Conservation (phyloP, 2,113 vertebrate species). For the Clinocottus analis region DNA sequence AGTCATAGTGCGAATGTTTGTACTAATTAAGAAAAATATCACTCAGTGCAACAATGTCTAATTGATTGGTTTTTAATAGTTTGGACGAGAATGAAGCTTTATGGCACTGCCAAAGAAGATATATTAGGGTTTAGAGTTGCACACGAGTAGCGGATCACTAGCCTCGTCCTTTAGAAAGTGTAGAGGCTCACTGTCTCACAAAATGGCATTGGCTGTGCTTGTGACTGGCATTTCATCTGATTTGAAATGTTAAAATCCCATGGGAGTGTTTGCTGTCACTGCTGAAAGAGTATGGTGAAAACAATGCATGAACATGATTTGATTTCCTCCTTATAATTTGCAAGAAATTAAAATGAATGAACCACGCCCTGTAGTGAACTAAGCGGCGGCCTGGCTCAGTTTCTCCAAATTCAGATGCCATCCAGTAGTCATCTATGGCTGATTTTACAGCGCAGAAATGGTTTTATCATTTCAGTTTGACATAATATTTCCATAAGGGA, state of each 20-base stretch:
- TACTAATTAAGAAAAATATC: too few relatives aligned
- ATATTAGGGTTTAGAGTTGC: not conserved
- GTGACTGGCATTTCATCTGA: conserved; percentile 4
- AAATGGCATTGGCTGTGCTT: not conserved
- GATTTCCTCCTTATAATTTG: conserved; percentile 15
- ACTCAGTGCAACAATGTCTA: not conserved
- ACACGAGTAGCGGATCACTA: not conserved
- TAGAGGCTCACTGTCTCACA: not conserved
- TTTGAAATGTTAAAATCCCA: not conserved
- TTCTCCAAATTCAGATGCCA: not conserved
- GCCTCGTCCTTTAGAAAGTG: not conserved
- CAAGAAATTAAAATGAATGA: conserved; percentile 20
- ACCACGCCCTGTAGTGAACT: not conserved
- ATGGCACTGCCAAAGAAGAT: too few relatives aligned
- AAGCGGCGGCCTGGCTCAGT: not conserved
- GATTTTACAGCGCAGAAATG: not conserved
- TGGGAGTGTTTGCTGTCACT: not conserved
- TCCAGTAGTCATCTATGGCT: not conserved
- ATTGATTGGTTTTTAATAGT: too few relatives aligned
- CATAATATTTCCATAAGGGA: not conserved
- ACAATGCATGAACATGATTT: conserved; percentile 2
- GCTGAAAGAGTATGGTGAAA: conserved; percentile 4
- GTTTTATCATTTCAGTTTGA: not conserved
- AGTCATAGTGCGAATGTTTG: too few relatives aligned
- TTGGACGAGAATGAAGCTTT: too few relatives aligned